Conservation (phyloP, 2,888 invertebrate genomes). For the Heliconius cydno region DNA sequence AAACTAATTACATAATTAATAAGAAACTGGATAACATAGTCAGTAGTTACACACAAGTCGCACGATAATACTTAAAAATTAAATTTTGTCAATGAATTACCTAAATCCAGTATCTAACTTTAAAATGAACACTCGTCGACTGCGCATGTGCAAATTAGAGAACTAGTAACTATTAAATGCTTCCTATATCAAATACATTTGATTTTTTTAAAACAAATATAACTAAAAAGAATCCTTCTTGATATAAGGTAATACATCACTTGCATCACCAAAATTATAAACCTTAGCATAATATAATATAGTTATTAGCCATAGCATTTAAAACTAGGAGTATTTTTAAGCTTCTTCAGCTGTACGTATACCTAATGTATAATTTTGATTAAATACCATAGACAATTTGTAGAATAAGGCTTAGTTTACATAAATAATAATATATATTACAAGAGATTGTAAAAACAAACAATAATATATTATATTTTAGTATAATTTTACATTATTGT, state of each 20-base stretch:
- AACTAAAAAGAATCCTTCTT: conserved; percentile 13
- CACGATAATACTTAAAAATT: background rate
- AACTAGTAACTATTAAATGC: conserved; percentile 66
- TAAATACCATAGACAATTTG: conserved; percentile 25
- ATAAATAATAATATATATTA: conserved; percentile 12
- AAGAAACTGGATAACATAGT: conserved; percentile 7
- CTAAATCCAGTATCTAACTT: conserved; percentile 29
- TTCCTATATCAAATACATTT: conserved; percentile 35
- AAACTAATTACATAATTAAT: no score
- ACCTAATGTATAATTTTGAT: conserved; percentile 25
- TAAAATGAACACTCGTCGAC: conserved; percentile 73
- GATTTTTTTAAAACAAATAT: background rate
- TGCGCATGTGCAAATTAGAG: conserved; percentile 67
- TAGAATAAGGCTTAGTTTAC: conserved; percentile 23
- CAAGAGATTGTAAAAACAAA: background rate
- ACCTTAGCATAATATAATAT: conserved; percentile 40
- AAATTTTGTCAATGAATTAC: conserved; percentile 6
- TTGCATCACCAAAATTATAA: background rate
- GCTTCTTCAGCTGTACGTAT: conserved; percentile 34
- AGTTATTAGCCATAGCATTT: conserved; percentile 4
- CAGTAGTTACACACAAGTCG: conserved; percentile 1
- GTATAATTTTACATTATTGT: background rate
- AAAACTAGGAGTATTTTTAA: conserved; percentile 59
- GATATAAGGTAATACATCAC: background rate
- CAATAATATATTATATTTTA: background rate